phyloP scores from a whole-genome alignment of 1,140 invertebrate genomes.

The Drosophila arizonae region DNA sequence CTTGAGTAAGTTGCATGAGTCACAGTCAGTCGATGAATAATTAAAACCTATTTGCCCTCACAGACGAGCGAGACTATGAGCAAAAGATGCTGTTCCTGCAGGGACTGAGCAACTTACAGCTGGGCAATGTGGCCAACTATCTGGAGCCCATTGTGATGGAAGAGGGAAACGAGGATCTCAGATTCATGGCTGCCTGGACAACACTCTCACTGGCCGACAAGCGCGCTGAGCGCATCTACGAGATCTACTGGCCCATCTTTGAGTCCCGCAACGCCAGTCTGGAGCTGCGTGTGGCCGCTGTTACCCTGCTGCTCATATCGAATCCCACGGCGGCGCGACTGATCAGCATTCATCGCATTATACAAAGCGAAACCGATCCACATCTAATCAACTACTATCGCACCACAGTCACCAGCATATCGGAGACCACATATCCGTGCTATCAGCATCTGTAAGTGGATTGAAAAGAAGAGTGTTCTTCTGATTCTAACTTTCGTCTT shows the following conservation, averaged over 20 bases:
- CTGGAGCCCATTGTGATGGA: constrained; percentile 85
- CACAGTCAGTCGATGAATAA: not conserved
- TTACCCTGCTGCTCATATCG: constrained; percentile 86
- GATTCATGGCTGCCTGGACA: constrained; percentile 86
- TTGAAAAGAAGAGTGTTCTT: not conserved
- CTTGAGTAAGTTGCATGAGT: constrained; percentile 61
- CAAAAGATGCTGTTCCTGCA: constrained; percentile 88
- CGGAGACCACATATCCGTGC: constrained; percentile 86
- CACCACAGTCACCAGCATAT: constrained; percentile 87
- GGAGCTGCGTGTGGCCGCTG: constrained; percentile 86
- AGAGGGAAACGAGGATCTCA: constrained; percentile 84
- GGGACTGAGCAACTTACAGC: constrained; percentile 86
- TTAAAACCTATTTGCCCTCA: not conserved
- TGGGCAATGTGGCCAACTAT: constrained; percentile 86
- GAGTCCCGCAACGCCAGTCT: constrained; percentile 87
- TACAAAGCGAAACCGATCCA: constrained; percentile 85
- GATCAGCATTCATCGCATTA: constrained; percentile 87
- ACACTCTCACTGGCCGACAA: constrained; percentile 84
- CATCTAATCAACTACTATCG: constrained; percentile 89
- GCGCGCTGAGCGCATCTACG: constrained; percentile 85
- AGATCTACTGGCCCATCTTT: constrained; percentile 88
- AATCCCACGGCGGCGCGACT: constrained; percentile 86
- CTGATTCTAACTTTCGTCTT: not conserved
- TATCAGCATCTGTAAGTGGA: constrained; percentile 85
- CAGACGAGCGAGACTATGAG: constrained; percentile 86